These are phyloP conservation scores for Myotis findleyi DNA, from an alignment of 2,797 vertebrate species.

Conservation along the genomic window DNA sequence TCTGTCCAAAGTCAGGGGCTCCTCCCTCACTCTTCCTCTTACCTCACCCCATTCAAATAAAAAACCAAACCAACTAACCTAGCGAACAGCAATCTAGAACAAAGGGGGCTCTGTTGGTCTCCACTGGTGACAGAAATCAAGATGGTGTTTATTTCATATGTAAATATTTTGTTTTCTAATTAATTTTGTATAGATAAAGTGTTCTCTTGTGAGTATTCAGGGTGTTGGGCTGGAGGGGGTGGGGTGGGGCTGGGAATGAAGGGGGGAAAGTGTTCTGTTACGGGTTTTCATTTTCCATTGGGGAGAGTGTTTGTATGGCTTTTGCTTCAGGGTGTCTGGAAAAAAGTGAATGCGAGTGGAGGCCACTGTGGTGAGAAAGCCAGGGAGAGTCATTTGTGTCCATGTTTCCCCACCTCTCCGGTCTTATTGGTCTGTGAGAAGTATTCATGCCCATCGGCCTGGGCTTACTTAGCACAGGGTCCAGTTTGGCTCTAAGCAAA, in stretches of 20 bases:
- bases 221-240: conserved; percentile 83
- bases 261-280: conserved; percentile 82
- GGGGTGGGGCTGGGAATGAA: conserved; percentile 83
- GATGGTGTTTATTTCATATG: conserved; percentile 89
- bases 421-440: conserved; percentile 81
- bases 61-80: conserved; percentile 85
- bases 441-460: conserved; percentile 75
- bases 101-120: conserved; percentile 82
- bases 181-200: conserved; percentile 90
- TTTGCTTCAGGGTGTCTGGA: conserved; percentile 84
- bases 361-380: conserved; percentile 81
- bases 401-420: conserved; percentile 50
- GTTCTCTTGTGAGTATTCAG: conserved; percentile 90
- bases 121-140: conserved; percentile 81
- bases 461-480: conserved; percentile 80
- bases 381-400: conserved; percentile 76
- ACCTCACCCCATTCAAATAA: conserved; percentile 82
- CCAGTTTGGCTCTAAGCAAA: neutral
- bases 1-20: conserved; percentile 48
- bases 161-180: conserved; percentile 92
- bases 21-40: conserved; percentile 83
- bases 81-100: conserved; percentile 89
- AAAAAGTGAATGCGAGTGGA: conserved; percentile 82
- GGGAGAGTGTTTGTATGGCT: conserved; percentile 82
- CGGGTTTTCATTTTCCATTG: conserved; percentile 71